Conservation (phyloP, 2,888 invertebrate genomes). For the Tachina lurida region DNA sequence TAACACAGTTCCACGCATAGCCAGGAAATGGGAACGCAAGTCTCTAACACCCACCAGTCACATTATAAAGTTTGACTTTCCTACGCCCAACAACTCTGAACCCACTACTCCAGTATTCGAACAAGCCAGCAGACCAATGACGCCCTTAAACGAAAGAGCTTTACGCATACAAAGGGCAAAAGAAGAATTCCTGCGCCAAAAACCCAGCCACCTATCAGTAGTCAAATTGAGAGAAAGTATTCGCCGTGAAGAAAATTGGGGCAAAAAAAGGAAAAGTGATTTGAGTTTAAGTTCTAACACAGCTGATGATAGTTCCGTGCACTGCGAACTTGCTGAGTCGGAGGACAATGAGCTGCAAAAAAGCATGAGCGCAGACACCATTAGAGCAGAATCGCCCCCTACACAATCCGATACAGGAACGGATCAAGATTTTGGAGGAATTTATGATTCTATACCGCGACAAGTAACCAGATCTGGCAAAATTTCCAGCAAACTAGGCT, state of each 20-base stretch:
- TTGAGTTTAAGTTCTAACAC: conserved; percentile 86
- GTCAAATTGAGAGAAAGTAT: conserved; percentile 73
- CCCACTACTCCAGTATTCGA: conserved; percentile 75
- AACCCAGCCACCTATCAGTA: conserved; percentile 75
- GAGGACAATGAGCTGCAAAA: conserved; percentile 84
- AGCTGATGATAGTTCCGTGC: conserved; percentile 58
- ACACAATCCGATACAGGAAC: conserved; percentile 75
- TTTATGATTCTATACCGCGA: conserved; percentile 85
- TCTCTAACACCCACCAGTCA: conserved; percentile 78
- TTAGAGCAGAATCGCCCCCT: conserved; percentile 80
- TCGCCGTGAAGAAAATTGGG: conserved; percentile 71
- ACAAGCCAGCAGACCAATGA: conserved; percentile 74
- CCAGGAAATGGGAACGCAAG: conserved; percentile 79
- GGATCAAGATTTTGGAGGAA: conserved; percentile 81
- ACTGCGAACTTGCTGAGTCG: conserved; percentile 35
- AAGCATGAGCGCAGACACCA: conserved; percentile 91
- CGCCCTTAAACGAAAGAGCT: conserved; percentile 83
- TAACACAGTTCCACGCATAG: conserved; percentile 80
- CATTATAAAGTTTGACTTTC: conserved; percentile 64
- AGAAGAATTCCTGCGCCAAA: conserved; percentile 87
- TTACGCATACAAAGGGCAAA: conserved; percentile 88
- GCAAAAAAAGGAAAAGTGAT: conserved; percentile 83
- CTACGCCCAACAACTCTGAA: conserved; percentile 70
- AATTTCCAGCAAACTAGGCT: conserved; percentile 83
- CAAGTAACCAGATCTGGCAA: conserved; percentile 80